A percentile compares a stretch with the other conserved stretches of the same genome.
These are phyloP conservation scores for Alviniconcha strummeri DNA, from an alignment of 2,888 invertebrate species.

Conservation along the genomic window DNA sequence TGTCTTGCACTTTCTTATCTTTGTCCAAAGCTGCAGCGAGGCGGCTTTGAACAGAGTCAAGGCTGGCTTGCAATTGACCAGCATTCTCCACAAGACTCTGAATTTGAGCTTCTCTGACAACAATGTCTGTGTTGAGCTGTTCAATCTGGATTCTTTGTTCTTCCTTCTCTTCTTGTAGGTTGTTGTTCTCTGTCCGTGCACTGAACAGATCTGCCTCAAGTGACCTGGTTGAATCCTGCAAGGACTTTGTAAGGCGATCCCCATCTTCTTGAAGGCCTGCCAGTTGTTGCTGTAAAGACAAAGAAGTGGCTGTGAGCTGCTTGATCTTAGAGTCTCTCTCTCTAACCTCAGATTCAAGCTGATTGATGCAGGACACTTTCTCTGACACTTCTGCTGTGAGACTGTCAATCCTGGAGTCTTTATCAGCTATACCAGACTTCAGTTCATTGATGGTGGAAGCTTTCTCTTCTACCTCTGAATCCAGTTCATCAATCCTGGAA, in stretches of 20 bases:
- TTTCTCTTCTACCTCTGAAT: not conserved
- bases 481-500: conserved; percentile 26
- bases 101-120: conserved; percentile 22
- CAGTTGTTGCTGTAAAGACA: conserved; percentile 2
- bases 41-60: conserved; percentile 22
- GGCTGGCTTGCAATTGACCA: not conserved
- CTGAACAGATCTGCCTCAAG: not conserved
- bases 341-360: not conserved
- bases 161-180: conserved; percentile 4
- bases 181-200: conserved; percentile 2
- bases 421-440: conserved; percentile 17
- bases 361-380: too few species aligned
- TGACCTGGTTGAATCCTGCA: not conserved
- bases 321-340: not conserved
- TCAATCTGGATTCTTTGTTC: conserved; percentile 1
- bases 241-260: not conserved
- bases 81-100: conserved; percentile 19
- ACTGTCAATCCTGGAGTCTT: too few species aligned
- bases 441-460: conserved; percentile 2
- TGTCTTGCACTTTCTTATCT: conserved; percentile 4
- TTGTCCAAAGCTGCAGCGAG: conserved; percentile 1
- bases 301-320: conserved; percentile 19
- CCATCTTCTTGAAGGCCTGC: not conserved
- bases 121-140: conserved; percentile 2
- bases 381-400: too few species aligned